Evolutionary conservation across 2,797 vertebrate genomes (phyloP), one percentile per base, ranked within the genome.

Genomic region (Loriculus beryllinus): DNA sequence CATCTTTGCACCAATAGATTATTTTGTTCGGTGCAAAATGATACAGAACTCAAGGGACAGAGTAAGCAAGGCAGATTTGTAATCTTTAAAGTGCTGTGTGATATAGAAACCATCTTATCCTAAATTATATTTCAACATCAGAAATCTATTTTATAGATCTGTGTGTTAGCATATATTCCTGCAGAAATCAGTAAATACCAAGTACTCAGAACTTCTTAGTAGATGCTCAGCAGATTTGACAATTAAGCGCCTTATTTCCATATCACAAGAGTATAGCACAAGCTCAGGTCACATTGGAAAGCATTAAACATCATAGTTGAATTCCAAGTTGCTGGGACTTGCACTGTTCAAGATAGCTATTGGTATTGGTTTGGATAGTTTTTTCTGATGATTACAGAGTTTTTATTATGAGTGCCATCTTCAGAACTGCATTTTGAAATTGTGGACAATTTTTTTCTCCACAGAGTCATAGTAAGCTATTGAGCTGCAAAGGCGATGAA

Each of bases 241-340:
- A 60, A 54, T 71, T 90, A 87, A 89, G 10, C 0, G 7, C 5
- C 11, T 85, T 69, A 52, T 74, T 92, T 21, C 33, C 19, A 19
- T 35, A 51, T 6, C 29, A 67, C 5, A 3, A 35, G 31, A 64
- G 7, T 13, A 33, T 5, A 89, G 11, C 4, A 0, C 11, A 91
- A 71, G 19, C 31, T 7, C 31, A 62, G 25, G n/a, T 69, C 74
- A 81, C 12, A 45, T 3, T 64, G 8, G 26, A 92, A 71, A 4
- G 6, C 12, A 12, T 31, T 56, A 49, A 21, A 37, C 43, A 42
- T 9, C 0, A 0, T 18, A 54, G 20, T 1, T 77, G 29, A 91
- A 86, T 83, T n/a, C 21, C 20, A 48, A 33, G 17, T 45, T 93
- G 65, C 26, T 60, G 23, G 39, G 8, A 75, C 71, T 87, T 92